Percentiles rank a stretch among this genome's conserved stretches.
Evolutionary conservation across 2,888 invertebrate genomes (phyloP).

Genomic region (Arrhopalites spinosus): DNA sequence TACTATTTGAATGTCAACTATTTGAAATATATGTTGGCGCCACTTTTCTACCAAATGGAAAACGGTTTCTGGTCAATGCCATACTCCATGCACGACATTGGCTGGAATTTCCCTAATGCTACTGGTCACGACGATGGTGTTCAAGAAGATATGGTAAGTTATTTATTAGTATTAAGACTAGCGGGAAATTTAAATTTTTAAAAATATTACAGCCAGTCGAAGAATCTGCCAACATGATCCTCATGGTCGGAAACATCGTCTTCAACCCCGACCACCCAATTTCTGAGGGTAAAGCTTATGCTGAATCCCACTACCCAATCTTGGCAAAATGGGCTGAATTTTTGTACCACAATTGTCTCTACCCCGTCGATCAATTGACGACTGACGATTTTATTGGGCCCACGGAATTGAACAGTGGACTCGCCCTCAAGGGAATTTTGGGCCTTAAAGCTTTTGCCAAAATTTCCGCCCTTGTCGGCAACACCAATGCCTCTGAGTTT

Average conservation of each 20-base stretch:
- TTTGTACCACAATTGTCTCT: slow-evolving; percentile 47
- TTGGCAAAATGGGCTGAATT: slow-evolving; percentile 48
- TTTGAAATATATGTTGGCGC: slow-evolving; percentile 41
- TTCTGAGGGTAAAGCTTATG: slow-evolving; percentile 36
- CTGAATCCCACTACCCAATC: slow-evolving; percentile 37
- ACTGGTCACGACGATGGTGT: slow-evolving; percentile 17
- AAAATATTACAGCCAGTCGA: slow-evolving; percentile 43
- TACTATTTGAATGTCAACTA: slow-evolving; percentile 44
- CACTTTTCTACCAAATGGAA: slow-evolving; percentile 52
- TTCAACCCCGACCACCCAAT: slow-evolving; percentile 40
- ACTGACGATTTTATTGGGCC: slow-evolving; percentile 53
- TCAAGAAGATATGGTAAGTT: too few species aligned
- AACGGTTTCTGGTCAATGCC: slow-evolving; percentile 40
- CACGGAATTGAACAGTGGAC: slow-evolving; percentile 52
- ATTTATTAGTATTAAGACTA: too few species aligned
- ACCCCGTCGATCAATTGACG: slow-evolving; percentile 50
- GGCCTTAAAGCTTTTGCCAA: slow-evolving; percentile 47
- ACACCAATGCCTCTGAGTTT: slow-evolving; percentile 32
- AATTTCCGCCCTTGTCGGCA: slow-evolving; percentile 40
- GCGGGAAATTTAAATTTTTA: not conserved
- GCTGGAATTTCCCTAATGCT: slow-evolving; percentile 44
- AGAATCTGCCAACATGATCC: slow-evolving; percentile 51
- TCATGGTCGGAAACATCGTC: slow-evolving; percentile 45
- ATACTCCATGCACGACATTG: slow-evolving; percentile 51
- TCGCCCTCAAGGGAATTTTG: slow-evolving; percentile 52